Base-by-base conservation (phyloP, 2,797 vertebrate genomes). In the Poeciliopsis paucimaculata region DNA sequence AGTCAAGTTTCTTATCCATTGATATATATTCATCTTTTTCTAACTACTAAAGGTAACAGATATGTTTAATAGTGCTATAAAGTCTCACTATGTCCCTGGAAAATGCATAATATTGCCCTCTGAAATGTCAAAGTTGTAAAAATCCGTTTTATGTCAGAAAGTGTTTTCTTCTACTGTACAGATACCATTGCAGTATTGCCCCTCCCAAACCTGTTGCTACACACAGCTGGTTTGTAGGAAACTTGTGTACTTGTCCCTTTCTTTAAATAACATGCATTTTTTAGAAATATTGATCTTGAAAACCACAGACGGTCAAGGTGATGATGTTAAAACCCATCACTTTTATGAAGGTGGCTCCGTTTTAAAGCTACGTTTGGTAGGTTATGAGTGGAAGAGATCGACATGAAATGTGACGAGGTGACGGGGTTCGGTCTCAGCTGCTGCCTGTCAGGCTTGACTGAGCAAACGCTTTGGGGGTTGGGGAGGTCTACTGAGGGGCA, bases 401-500 rank as follows among this genome's bases (percentile, higher is more conserved):
- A 53, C 75, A 81, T 85, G 82, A 53, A 75, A 81, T 85, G 15
- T 71, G 88, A 85, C 82, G 83, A 83, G 77, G 78, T 49, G 64
- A 82, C 53, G 1, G 73, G 26, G 82, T 80, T 86, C 23, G 16
- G 73, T 80, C 81, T 87, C 62, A 75, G 79, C 77, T 74, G 23
- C 62, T 86, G 85, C 88, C 91, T 88, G 87, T 93, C 91, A 92
- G 86, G 88, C 57, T 94, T 78, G 83, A 88, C 86, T 77, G 76
- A 82, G 77, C 80, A 64, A 43, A 66, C 72, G 75, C 81, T 79
- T 68, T 55, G 83, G 66, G 60, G 51, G 39, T 3, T 3, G 2
- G 66, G 43, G 45, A n/a, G 83, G 85, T 84, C 41, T 26, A 66
- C 16, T 39, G 18, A 23, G 39, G 39, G 13, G 39, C 15, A 36